Evolutionary conservation across 2,888 invertebrate genomes (phyloP), one percentile per base, ranked within the genome.

Genomic region (Drosophila mayaguana): DNA sequence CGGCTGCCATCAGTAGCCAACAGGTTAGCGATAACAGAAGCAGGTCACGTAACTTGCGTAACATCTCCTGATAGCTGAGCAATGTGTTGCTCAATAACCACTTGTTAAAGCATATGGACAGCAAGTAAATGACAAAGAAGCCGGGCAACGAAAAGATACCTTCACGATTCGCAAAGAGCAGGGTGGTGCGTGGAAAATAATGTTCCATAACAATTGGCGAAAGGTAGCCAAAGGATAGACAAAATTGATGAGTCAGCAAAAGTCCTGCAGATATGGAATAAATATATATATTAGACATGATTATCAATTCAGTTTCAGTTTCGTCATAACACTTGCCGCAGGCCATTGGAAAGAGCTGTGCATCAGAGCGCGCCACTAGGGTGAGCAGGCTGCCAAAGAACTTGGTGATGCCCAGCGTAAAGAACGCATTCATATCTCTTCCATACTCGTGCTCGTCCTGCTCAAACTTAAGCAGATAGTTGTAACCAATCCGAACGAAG

Each of bases 361-460:
- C 48, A n/a, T 48, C 48, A 0, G 28, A 28, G 11, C 48, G 48
- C n/a, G 48, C 5, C n/a, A 48, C 0, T 1, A 48, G 16, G 28
- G 11, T 48, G 28, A 48, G 28, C 28, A 48, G 2, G 28, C 28
- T 28, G 48, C 48, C 48, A n/a, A 48, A 28, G n/a, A 48, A 16
- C 48, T 48, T 48, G 48, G 28, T 28, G 8, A 48, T 48, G 28
- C 48, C 48, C n/a, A 48, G 48, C 28, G 48, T 48, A 11, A 48
- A 48, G 48, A 48, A 48, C 11, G 48, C 48, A 48, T 48, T 48
- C 48, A 48, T 11, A 28, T 48, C 11, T 6, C 8, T 28, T 0
- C 48, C 48, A 6, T 48, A 48, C n/a, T 48, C 48, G 5, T 48
- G 48, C n/a, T n/a, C 48, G 1, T 48, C 48, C 28, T 48, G 48